Evolutionary conservation across 1,140 invertebrate genomes (phyloP).

Genomic region (Zeugodacus cucurbitae): DNA sequence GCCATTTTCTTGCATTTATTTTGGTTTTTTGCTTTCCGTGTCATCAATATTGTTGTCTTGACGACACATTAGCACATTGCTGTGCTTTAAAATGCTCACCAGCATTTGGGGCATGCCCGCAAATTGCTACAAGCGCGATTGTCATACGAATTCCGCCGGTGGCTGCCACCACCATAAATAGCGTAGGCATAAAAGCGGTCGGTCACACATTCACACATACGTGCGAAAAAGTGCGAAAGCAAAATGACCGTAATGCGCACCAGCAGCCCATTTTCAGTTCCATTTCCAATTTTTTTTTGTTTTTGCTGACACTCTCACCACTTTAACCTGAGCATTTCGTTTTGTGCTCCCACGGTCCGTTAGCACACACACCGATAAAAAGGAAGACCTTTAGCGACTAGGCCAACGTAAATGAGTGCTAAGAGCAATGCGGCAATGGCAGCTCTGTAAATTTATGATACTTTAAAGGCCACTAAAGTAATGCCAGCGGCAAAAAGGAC

Average conservation of each 20-base stretch:
- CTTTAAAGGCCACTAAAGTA: conserved; percentile 45
- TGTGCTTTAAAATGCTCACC: not conserved
- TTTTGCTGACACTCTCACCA: too few species aligned
- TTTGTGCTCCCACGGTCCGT: not conserved
- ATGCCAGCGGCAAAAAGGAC: conserved; percentile 3
- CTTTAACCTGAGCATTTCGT: not conserved
- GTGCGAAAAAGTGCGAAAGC: not conserved
- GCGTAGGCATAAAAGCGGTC: not conserved
- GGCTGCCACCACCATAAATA: not conserved
- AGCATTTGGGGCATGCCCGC: not conserved
- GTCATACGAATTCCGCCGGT: not conserved
- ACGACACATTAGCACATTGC: not conserved
- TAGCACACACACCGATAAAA: not conserved
- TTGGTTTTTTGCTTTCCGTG: not conserved
- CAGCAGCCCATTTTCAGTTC: not conserved
- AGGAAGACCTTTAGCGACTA: not conserved
- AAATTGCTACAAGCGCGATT: not conserved
- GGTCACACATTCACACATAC: not conserved
- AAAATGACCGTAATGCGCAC: not conserved
- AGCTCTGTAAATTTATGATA: conserved; percentile 43
- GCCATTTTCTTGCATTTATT: not conserved
- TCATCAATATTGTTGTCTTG: not conserved
- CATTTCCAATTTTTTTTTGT: too few species aligned
- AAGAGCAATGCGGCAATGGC: not conserved
- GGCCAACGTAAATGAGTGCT: conserved; percentile 5